These are phyloP conservation scores for Acleris sparsana DNA, from an alignment of 2,888 invertebrate species.

Conservation along the genomic window DNA sequence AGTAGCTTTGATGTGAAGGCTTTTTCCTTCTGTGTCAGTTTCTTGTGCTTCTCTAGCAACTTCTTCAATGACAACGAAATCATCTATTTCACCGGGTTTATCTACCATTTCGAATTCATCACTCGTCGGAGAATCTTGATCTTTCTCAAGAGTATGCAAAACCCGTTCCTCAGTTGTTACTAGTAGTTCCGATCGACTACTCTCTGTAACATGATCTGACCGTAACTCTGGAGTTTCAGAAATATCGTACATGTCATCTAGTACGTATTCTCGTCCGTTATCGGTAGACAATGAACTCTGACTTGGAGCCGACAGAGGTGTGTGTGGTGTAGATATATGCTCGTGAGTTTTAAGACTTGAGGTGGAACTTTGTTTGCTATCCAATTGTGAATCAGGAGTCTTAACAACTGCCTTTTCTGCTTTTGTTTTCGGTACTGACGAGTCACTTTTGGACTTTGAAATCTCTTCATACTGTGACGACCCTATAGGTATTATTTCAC, in stretches of 20 bases:
- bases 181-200: conserved; percentile 82
- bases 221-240: conserved; percentile 84
- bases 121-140: conserved; percentile 89
- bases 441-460: conserved; percentile 77
- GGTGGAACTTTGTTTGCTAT: conserved; percentile 84
- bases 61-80: conserved; percentile 94
- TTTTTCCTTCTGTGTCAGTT: conserved; percentile 92
- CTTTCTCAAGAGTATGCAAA: conserved; percentile 79
- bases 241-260: conserved; percentile 84
- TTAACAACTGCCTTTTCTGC: conserved; percentile 68
- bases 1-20: conserved; percentile 86
- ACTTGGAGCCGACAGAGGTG: conserved; percentile 85
- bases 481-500: conserved; percentile 72
- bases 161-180: conserved; percentile 85
- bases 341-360: conserved; percentile 82
- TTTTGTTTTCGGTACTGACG: conserved; percentile 79
- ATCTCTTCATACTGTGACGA: conserved; percentile 78
- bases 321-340: conserved; percentile 82
- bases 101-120: conserved; percentile 95
- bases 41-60: conserved; percentile 94
- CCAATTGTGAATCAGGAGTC: conserved; percentile 69
- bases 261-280: conserved; percentile 85
- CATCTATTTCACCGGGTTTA: conserved; percentile 93
- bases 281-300: conserved; percentile 86
- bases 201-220: conserved; percentile 75